These are phyloP conservation scores for Neofelis nebulosa DNA, from an alignment of 2,113 vertebrate genomes.

Conservation along the genomic window DNA sequence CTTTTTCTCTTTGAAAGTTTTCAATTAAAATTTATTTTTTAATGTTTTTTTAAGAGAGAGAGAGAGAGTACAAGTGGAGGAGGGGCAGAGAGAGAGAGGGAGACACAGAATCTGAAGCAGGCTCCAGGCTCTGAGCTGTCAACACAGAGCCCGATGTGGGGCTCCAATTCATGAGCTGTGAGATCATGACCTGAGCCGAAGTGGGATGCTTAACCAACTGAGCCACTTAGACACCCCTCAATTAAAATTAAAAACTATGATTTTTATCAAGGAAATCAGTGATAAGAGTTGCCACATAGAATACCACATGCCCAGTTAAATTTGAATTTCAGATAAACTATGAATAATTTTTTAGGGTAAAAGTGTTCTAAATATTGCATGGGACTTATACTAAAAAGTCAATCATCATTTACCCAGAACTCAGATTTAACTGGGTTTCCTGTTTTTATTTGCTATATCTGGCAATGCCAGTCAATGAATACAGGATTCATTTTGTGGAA, in stretches of 20 bases:
- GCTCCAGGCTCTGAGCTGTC: too few species aligned
- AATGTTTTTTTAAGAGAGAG: too few species aligned
- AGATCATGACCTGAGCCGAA: too few species aligned
- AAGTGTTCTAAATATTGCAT: neutral
- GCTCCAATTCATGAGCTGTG: too few species aligned
- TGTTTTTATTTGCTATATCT: slow-evolving; percentile 18
- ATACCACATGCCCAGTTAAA: neutral
- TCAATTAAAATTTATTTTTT: neutral
- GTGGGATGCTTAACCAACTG: too few species aligned
- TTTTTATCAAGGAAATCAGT: neutral
- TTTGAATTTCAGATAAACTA: neutral
- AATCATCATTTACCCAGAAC: neutral
- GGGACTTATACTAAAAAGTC: neutral
- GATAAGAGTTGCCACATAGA: neutral
- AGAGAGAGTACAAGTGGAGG: too few species aligned
- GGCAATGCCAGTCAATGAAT: neutral
- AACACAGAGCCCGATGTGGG: too few species aligned
- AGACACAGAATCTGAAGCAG: too few species aligned
- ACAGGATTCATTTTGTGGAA: neutral
- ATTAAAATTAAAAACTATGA: neutral
- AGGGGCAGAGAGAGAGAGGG: too few species aligned
- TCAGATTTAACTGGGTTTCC: neutral
- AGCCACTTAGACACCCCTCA: too few species aligned
- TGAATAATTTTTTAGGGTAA: neutral
- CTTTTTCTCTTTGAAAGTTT: neutral